Conservation (phyloP, 2,113 vertebrate genomes). For the Tachysurus fulvidraco region DNA sequence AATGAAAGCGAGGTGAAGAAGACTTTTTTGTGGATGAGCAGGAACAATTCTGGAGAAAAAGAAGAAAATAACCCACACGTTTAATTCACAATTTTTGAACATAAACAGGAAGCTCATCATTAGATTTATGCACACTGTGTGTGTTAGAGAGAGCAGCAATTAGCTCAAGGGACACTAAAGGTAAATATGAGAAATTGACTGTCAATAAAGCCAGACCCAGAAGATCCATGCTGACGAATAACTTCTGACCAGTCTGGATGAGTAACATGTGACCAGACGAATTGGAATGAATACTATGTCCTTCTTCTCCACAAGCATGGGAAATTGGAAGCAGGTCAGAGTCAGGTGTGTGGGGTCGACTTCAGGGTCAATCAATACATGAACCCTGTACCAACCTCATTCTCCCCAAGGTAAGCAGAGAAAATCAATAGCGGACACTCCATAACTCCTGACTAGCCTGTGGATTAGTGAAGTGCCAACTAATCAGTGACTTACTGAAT, state of each 20-base stretch:
- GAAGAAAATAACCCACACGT: constrained; percentile 5
- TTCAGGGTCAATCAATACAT: constrained; percentile 76
- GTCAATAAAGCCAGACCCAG: constrained; percentile 32
- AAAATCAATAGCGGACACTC: constrained; percentile 76
- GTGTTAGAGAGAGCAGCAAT: not conserved
- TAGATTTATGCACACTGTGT: not conserved
- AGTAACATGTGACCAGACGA: not conserved
- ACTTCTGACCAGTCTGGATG: constrained; percentile 12
- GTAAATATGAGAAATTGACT: constrained; percentile 33
- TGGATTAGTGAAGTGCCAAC: constrained; percentile 80
- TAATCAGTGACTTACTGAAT: constrained; percentile 80
- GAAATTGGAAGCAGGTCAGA: constrained; percentile 45
- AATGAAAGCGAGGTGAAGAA: constrained; percentile 18
- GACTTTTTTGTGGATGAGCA: not conserved
- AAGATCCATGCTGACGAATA: not conserved
- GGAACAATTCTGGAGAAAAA: not conserved
- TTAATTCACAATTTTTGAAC: not conserved
- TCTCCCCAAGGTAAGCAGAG: constrained; percentile 60
- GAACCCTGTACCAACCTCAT: constrained; percentile 64
- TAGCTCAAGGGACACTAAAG: constrained; percentile 45
- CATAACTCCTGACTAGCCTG: constrained; percentile 74
- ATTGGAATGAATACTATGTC: constrained; percentile 14
- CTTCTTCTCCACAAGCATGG: constrained; percentile 24
- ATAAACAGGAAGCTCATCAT: constrained; percentile 26
- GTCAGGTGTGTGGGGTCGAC: constrained; percentile 63